Evolutionary conservation across 2,888 invertebrate genomes (phyloP).

Genomic region (Rhagonycha fulva): DNA sequence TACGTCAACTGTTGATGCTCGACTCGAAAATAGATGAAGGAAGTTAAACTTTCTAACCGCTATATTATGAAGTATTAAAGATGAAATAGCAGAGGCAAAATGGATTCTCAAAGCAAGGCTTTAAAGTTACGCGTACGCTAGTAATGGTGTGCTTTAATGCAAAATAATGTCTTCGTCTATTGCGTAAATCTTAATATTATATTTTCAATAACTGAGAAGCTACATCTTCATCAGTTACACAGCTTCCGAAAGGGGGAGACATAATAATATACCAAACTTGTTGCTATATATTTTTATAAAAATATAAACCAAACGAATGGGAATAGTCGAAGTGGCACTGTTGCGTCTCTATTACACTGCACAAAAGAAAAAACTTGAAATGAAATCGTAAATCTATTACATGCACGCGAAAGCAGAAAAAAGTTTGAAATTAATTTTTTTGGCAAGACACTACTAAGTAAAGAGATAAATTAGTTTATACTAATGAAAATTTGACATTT

Average conservation of each 20-base stretch:
- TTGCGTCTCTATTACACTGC: background rate
- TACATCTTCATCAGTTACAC: background rate
- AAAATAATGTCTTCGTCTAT: background rate
- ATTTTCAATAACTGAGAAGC: background rate
- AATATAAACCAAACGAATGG: background rate
- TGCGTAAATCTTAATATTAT: background rate
- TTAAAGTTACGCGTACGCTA: background rate
- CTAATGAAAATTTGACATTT: background rate
- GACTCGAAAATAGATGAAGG: background rate
- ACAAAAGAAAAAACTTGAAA: background rate
- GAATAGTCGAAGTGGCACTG: background rate
- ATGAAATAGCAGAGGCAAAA: background rate
- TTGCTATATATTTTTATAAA: background rate
- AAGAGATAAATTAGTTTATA: background rate
- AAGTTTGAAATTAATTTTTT: background rate
- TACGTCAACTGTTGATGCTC: background rate
- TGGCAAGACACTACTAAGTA: background rate
- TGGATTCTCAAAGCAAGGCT: background rate
- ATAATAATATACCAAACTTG: background rate
- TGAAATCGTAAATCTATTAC: background rate
- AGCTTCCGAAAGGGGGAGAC: background rate
- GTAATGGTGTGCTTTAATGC: background rate
- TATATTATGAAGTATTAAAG: background rate
- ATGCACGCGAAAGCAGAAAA: background rate
- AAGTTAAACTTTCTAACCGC: background rate